Base-by-base conservation (phyloP, 2,888 invertebrate species). In the Lasioglossum morio region DNA sequence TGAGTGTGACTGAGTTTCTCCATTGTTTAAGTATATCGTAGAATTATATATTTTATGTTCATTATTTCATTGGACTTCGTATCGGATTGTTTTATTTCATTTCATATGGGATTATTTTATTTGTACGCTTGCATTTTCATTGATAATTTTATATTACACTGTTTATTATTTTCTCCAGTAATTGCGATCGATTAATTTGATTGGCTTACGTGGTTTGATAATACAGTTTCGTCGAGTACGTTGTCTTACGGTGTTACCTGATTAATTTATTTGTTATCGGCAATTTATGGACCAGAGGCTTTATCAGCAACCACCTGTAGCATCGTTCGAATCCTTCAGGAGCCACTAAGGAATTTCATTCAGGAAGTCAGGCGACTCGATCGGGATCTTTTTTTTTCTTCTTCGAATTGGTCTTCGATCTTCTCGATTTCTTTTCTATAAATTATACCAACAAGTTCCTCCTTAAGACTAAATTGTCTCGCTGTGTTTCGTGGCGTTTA, bases 301-400 rank as follows among this genome's bases (percentile, higher is more conserved):
- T 82, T 77, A 79, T 85, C 74, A 75, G 57, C 84, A 84, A 89
- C 89, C 89, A 89, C 89, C 90, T 89, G 89, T 90, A 85, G 90
- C 73, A 85, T 84, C 60, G 40, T 63, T 53, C 46, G 57, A 77
- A 70, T 81, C 72, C 40, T 76, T 82, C 19, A 16, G 57, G 30
- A 16, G 66, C 16, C 66, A 46, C 37, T 19, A 10, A 46, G 57
- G 5, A 40, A 72, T 69, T 73, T 66, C 14, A 73, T 30, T 53
- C 23, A 19, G 1, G 16, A 30, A 16, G 19, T 66, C 30, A 8
- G 16, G 66, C 66, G 66, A 7, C 16, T 14, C 16, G 30, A 34
- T 34, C 30, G 34, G 8, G 34, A 34, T 19, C 34, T 34, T 8
- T 66, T 34, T 66, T 8, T 19, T 14, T 14, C 16, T 14, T 14